These are phyloP conservation scores for Sepiola atlantica DNA, from an alignment of 2,888 invertebrate genomes.

Conservation along the genomic window DNA sequence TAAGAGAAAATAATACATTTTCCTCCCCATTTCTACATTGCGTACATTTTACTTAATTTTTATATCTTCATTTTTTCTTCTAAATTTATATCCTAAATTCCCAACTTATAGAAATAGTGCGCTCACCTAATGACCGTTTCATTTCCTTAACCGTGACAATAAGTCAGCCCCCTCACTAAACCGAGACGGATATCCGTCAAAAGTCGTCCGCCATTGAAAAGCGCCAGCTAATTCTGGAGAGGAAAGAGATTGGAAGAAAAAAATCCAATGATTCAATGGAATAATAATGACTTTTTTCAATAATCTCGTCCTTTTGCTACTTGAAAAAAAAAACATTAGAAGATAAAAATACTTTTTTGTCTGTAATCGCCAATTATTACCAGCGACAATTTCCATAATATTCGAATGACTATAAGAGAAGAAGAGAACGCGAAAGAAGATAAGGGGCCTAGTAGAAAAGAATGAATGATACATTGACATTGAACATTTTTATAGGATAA, in stretches of 20 bases:
- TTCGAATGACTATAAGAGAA: neutral
- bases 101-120: neutral
- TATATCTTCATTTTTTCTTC: neutral
- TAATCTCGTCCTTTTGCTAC: neutral
- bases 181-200: neutral
- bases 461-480: neutral
- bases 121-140: conserved; percentile 10
- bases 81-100: neutral
- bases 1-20: neutral
- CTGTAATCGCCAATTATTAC: conserved; percentile 10
- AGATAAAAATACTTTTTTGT: conserved; percentile 16
- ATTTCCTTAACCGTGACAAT: neutral
- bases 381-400: conserved; percentile 20
- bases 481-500: neutral
- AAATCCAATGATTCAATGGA: neutral
- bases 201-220: neutral
- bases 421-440: too few relatives aligned
- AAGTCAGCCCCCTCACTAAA: neutral
- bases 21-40: neutral
- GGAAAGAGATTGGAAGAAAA: neutral
- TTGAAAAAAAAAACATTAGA: neutral
- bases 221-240: neutral
- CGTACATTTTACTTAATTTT: neutral
- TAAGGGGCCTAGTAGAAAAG: neutral
- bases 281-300: conserved; percentile 8